Conservation (phyloP, 2,797 vertebrate genomes). For the Urosaurus nigricauda region DNA sequence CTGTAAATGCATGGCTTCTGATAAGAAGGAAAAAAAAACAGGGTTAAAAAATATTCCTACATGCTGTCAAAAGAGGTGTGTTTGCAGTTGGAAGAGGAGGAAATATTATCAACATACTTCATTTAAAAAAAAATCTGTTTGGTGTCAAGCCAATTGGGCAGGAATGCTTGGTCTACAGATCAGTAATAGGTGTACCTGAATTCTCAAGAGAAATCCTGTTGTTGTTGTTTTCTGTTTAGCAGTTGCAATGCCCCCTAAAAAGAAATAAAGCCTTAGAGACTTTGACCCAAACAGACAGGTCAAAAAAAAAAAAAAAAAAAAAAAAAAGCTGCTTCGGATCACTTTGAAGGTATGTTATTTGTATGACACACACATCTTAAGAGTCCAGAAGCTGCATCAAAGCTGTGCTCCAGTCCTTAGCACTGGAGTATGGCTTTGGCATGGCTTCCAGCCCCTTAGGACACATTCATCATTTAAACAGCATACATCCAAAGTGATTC, state of each 20-base stretch:
- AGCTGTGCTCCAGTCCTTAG: too few relatives aligned
- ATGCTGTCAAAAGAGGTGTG: conserved; percentile 36
- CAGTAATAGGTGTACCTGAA: not conserved
- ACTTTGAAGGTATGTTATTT: too few relatives aligned
- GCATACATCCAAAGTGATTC: too few relatives aligned
- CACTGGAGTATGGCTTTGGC: too few relatives aligned
- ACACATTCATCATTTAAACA: too few relatives aligned
- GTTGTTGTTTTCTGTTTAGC: not conserved
- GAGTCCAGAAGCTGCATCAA: too few relatives aligned
- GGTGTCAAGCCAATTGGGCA: fast-evolving
- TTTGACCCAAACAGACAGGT: too few relatives aligned
- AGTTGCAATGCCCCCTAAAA: not conserved
- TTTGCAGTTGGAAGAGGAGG: conserved; percentile 2
- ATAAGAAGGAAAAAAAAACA: too few relatives aligned
- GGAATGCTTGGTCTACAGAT: not conserved
- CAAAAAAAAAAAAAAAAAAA: too few relatives aligned
- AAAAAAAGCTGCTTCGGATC: too few relatives aligned
- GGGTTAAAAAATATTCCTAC: conserved; percentile 34
- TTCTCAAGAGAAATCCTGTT: conserved; percentile 19
- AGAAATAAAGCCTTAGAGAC: not conserved
- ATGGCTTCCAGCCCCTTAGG: too few relatives aligned
- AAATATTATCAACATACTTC: conserved; percentile 39
- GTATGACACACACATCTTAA: too few relatives aligned
- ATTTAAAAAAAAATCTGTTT: conserved; percentile 22
- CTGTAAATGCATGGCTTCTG: conserved; percentile 18